Evolutionary conservation across 2,113 vertebrate genomes (phyloP), one percentile per base, ranked within the genome.

Genomic region (Hippoglossus stenolepis): DNA sequence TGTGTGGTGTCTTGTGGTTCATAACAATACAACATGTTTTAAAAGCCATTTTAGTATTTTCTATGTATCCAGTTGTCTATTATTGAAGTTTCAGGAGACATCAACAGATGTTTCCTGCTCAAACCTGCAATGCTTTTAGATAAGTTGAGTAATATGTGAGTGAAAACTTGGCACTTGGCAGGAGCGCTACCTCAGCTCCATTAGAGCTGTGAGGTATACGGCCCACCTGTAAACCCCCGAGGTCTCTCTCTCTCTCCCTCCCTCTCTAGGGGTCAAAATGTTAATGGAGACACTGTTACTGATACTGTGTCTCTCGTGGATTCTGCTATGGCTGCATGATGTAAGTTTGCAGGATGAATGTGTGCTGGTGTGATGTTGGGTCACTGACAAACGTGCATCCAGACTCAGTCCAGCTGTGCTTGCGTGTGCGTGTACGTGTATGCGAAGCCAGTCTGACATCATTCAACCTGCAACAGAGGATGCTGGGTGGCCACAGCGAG

Each of bases 281-380:
- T 80, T 84, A 78, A 84, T 87, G 77, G 76, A 24, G 62, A 77
- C 21, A 67, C 10, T 83, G 82, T 68, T 79, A 75, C 59, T 84
- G 83, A 87, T 79, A 70, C 69, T 49, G 13, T 5, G 38, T 69
- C 58, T 80, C 72, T 38, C 31, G 80, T 79, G 84, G 77, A 43
- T 73, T 84, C 76, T 68, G 35, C 64, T 64, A 53, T 40, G 73
- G 59, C 70, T 83, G 45, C 20, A 54, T 47, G 51, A 38, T 26
- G 68, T 78, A 61, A 70, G 71, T 20, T 14, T 28, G 20, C 28
- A 17, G 31, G 28, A 20, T 51, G 31, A 40, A 76, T 53, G 57
- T 65, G 53, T 26, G 26, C 54, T 53, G 47, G 53, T 67, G 54
- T 76, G 54, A 15, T 15, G 53, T n/a, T 23, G 74, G 49, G 31